Conservation (phyloP, 2,113 vertebrate genomes). For the Shinisaurus crocodilurus region DNA sequence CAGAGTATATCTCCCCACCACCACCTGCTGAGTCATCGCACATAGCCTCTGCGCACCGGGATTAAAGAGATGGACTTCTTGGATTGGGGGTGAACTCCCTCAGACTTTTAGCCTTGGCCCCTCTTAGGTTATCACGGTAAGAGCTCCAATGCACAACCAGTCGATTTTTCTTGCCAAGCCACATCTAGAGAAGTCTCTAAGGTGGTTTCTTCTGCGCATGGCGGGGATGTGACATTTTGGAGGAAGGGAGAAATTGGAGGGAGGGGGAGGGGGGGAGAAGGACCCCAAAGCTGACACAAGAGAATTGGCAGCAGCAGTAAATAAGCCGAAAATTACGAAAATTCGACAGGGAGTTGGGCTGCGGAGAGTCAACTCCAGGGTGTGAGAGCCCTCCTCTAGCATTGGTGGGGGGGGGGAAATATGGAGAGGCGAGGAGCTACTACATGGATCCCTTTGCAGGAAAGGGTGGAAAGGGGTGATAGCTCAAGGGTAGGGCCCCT, state of each 20-base stretch:
- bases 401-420: too few species aligned
- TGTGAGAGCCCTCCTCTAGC: too few species aligned
- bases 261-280: fast-evolving
- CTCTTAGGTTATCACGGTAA: too few species aligned
- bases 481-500: too few species aligned
- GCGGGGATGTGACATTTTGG: background rate
- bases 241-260: background rate
- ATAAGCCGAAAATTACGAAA: too few species aligned
- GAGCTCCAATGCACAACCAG: too few species aligned
- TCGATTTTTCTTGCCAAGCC: background rate
- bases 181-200: background rate
- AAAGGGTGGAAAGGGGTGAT: too few species aligned
- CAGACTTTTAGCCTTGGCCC: background rate
- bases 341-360: too few species aligned
- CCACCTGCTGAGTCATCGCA: too few species aligned
- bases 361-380: too few species aligned
- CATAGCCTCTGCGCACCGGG: background rate
- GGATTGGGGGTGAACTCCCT: background rate
- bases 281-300: too few species aligned
- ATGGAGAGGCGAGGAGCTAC: background rate
- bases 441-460: background rate
- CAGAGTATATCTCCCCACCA: background rate
- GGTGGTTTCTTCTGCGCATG: background rate
- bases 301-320: background rate
- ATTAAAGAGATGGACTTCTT: background rate